Base-by-base conservation (phyloP, 1,140 invertebrate species). In the Mercenaria mercenaria region DNA sequence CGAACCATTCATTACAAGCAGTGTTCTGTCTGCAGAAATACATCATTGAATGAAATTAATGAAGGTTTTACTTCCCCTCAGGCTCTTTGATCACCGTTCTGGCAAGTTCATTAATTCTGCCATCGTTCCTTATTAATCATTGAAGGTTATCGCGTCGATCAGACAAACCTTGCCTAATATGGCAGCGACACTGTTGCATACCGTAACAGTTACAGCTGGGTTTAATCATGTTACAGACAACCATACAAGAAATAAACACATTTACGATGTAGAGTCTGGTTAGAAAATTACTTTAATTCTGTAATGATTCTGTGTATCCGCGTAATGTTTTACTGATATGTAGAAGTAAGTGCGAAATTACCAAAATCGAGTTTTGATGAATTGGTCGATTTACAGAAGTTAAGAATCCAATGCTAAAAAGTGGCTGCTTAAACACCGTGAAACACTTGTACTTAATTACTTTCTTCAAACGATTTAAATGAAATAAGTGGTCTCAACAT, bases 91-190 rank as follows among this genome's bases (percentile, higher is more conserved):
- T 41, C 67, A 72, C 11, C 67, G 23, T 72, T 64, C 41, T 79
- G 76, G 37, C 76, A 79, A 10, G 76, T 59, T 79, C 43, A 79
- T 79, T 79, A 79, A 79, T 79, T 52, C 76, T 52, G 47, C 26
- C 76, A 79, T 52, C 47, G n/a, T 56, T 79, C 15, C 76, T 52
- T 52, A 79, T 79, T 41, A 79, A 79, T 79, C 76, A 79, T 79
- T 79, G 34, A 79, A 39, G 47, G 29, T 72, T 72, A 72, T 72
- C 67, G 3, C 29, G 67, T 23, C 4, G 23, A 37, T 41, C 34
- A 8, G 34, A 72, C 34, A 20, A 72, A 13, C 67, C 67, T 39
- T 72, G 29, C 67, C 23, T 72, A 72, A 72, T 72, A 41, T 72
- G 67, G 37, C 67, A 64, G 59, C 26, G 10, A 8, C 59, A n/a